Base-by-base conservation (phyloP, 2,888 invertebrate genomes). In the Tetramorium bicarinatum region DNA sequence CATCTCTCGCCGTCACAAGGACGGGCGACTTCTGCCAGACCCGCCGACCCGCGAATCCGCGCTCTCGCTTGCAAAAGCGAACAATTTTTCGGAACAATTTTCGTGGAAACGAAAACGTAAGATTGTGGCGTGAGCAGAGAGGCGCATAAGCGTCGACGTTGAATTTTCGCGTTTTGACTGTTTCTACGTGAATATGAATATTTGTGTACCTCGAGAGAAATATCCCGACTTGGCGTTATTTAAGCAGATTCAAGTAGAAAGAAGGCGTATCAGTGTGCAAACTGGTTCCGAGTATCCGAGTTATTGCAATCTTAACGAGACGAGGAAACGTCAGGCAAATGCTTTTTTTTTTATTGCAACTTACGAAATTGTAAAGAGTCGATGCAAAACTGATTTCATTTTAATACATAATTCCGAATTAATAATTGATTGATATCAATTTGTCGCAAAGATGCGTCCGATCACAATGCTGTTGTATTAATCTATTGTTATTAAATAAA, bases 81-180 rank as follows among this genome's bases (percentile, higher is more conserved):
- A 41, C 25, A 41, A 66, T 54, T 54, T 66, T 66, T 54, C 29
- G n/a, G 7, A 41, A 67, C 52, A 77, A 54, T 66, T 77, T 76
- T 66, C 54, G 29, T n/a, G 54, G 9, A 54, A 41, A 54, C n/a
- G 38, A 66, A 44, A 41, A 77, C 38, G 21, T 29, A 54, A 49
- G 25, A 25, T 13, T 25, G 41, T 38, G 18, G 64, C 62, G 49
- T 18, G 64, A 76, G 75, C 47, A 29, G 6, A 75, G 18, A 25
- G 25, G 62, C 64, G 15, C 52, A 25, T n/a, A 6, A 34, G n/a
- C n/a, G 52, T 47, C 41, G 44, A 47, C 38, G 7, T 6, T 44
- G 25, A 41, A 56, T 38, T 59, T 44, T 74, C 25, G n/a, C 15
- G 3, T 74, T 74, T 74, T 18, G 44, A 74, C 25, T 72, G 56